phyloP scores from a whole-genome alignment of 2,113 vertebrate species.

The Aspiorhynchus laticeps region DNA sequence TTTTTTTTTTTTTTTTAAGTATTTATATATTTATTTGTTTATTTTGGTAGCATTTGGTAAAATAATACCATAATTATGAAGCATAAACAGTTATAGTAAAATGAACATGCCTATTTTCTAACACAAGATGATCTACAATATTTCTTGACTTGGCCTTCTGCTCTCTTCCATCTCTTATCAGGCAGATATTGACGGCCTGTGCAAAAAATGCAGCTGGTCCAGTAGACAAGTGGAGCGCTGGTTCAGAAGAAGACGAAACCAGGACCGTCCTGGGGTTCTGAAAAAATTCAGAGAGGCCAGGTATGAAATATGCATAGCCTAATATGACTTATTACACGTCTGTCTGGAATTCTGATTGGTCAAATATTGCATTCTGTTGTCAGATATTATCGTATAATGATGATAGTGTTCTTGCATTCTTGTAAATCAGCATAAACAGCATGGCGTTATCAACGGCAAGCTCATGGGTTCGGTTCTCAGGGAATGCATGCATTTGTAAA shows the following conservation, averaged over 20 bases:
- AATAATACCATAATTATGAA: neutral
- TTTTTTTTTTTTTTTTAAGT: neutral
- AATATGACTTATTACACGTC: neutral
- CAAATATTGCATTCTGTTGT: neutral
- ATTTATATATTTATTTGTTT: neutral
- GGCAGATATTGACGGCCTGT: conserved; percentile 85
- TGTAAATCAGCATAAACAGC: neutral
- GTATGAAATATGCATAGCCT: conserved; percentile 66
- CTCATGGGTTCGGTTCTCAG: neutral
- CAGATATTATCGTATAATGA: neutral
- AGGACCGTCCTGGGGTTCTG: conserved; percentile 83
- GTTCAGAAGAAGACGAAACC: conserved; percentile 86
- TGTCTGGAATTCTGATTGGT: neutral
- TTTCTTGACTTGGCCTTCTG: neutral
- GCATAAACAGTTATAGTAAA: neutral
- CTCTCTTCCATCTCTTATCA: conserved; percentile 54
- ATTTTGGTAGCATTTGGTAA: neutral
- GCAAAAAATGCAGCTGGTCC: conserved; percentile 87
- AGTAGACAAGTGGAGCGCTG: conserved; percentile 86
- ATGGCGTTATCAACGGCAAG: neutral
- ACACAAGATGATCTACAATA: neutral
- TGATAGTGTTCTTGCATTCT: neutral
- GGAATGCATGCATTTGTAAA: neutral
- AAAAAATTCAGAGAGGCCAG: conserved; percentile 93
- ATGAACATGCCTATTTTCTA: neutral